These are phyloP conservation scores for Gobio gobio DNA, from an alignment of 2,113 vertebrate species.

Conservation along the genomic window DNA sequence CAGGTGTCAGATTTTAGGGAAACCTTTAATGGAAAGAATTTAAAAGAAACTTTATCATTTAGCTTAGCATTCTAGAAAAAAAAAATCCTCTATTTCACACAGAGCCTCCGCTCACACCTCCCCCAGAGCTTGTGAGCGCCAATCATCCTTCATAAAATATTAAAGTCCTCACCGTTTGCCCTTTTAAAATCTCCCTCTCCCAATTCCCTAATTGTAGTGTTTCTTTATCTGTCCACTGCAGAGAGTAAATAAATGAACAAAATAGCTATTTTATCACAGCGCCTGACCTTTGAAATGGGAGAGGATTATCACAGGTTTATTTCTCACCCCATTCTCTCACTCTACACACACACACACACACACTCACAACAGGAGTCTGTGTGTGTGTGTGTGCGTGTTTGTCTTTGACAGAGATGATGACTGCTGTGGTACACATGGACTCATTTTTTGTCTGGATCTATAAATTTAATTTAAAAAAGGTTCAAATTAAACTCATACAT, in stretches of 20 bases:
- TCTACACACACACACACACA: not conserved
- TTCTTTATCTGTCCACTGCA: conserved; percentile 90
- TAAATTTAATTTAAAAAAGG: not conserved
- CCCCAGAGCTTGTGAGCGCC: conserved; percentile 64
- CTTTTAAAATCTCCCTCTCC: conserved; percentile 87
- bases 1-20: not conserved
- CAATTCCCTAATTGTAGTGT: conserved; percentile 89
- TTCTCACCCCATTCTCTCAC: conserved; percentile 73
- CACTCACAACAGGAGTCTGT: not conserved
- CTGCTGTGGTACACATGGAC: not conserved
- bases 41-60: not conserved
- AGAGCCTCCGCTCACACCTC: conserved; percentile 26
- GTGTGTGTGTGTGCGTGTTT: not conserved
- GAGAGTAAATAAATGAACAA: conserved; percentile 95
- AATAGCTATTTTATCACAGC: conserved; percentile 84
- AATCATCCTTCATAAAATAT: conserved; percentile 84
- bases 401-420: conserved; percentile 1
- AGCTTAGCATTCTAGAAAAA: conserved; percentile 17
- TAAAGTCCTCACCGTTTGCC: conserved; percentile 83
- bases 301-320: conserved; percentile 90
- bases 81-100: conserved; percentile 7
- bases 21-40: conserved; percentile 5
- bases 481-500: not conserved
- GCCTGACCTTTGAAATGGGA: conserved; percentile 88
- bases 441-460: not conserved